Conservation (phyloP, 2,113 vertebrate species). For the Heterotilapia buettikoferi region DNA sequence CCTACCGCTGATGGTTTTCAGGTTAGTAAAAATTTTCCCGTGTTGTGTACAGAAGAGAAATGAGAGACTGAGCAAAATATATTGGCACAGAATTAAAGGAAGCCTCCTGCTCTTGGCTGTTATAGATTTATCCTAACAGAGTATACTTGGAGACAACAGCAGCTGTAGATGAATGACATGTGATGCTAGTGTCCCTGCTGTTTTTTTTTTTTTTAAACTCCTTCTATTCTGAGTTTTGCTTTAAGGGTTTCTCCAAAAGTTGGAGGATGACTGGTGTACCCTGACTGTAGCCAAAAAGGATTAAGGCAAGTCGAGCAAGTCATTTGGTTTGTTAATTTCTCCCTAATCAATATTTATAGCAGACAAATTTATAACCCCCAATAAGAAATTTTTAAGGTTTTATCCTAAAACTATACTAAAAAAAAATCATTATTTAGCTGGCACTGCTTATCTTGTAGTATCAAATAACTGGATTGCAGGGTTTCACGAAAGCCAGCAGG, state of each 20-base stretch:
- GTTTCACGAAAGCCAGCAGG: background rate
- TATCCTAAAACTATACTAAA: background rate
- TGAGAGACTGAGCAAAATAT: conserved; percentile 26
- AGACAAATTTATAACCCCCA: background rate
- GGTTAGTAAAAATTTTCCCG: background rate
- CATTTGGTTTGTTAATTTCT: background rate
- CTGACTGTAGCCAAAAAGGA: background rate
- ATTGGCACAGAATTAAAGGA: conserved; percentile 26
- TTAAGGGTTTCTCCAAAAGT: conserved; percentile 1
- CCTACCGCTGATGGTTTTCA: background rate
- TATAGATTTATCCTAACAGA: conserved; percentile 6
- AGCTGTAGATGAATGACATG: background rate
- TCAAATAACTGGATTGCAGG: background rate
- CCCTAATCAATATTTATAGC: background rate
- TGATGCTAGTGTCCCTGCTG: background rate
- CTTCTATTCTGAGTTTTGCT: background rate
- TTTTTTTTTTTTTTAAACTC: background rate
- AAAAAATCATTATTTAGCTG: background rate
- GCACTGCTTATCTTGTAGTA: background rate
- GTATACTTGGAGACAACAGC: background rate
- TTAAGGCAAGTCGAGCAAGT: background rate
- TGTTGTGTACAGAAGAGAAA: conserved; percentile 8
- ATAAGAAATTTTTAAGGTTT: background rate
- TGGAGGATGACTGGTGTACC: background rate
- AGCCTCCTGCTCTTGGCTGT: background rate